phyloP scores from a whole-genome alignment of 2,113 vertebrate species.

The Indicator indicator region DNA sequence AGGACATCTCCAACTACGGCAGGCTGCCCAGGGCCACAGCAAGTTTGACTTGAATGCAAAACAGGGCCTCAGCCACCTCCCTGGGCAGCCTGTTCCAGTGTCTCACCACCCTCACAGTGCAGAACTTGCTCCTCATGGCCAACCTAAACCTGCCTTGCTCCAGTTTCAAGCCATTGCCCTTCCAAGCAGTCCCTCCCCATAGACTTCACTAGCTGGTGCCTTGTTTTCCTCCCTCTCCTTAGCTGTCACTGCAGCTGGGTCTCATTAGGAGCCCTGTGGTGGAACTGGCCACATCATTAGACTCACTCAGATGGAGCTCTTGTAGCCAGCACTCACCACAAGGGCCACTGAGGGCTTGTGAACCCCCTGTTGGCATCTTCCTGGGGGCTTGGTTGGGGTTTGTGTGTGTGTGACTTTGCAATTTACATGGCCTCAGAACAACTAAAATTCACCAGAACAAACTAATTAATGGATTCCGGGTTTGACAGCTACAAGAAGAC shows the following conservation, averaged over 20 bases:
- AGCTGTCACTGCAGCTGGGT: conserved; percentile 51
- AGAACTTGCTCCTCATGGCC: no score
- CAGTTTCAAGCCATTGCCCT: no score
- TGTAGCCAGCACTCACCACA: conserved; percentile 44
- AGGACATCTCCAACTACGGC: no score
- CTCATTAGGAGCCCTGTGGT: conserved; percentile 76
- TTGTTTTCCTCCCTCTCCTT: conserved; percentile 1
- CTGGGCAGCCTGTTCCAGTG: no score
- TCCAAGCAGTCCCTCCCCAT: no score
- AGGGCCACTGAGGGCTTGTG: conserved; percentile 63
- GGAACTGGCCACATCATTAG: conserved; percentile 77
- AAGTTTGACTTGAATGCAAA: no score
- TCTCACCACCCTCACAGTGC: no score
- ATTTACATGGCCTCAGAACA: conserved; percentile 81
- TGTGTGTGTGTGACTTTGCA: conserved; percentile 57
- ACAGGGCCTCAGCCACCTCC: no score
- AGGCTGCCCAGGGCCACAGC: no score
- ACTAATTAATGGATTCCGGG: conserved; percentile 94
- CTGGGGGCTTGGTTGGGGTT: neutral
- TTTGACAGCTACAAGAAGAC: conserved; percentile 95
- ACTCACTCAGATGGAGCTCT: conserved; percentile 64
- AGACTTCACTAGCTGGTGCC: conserved; percentile 33
- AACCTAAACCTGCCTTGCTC: no score
- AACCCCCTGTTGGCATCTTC: conserved; percentile 52
- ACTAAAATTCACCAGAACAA: conserved; percentile 82